A percentile compares a stretch with the other conserved stretches of the same genome.
Conservation (phyloP, 1,140 invertebrate species). For the Listronotus oregonensis region DNA sequence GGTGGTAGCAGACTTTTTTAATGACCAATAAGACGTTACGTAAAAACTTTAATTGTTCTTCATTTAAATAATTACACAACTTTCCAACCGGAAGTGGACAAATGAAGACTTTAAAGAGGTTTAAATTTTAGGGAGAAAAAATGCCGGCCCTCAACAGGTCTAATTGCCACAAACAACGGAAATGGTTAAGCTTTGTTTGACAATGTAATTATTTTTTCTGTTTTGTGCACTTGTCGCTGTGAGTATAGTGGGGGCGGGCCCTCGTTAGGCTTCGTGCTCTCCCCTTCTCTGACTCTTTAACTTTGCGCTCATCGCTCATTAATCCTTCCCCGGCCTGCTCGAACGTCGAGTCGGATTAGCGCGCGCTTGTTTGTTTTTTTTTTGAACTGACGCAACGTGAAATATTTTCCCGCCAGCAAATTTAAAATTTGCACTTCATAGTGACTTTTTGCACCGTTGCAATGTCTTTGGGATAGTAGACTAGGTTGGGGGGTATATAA, state of each 20-base stretch:
- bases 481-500: background rate
- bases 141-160: conserved; percentile 12
- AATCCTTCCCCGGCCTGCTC: too few species aligned
- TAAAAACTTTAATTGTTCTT: too few species aligned
- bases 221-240: conserved; percentile 14
- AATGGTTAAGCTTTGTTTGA: conserved; percentile 23
- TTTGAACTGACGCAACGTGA: background rate
- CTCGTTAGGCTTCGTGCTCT: conserved; percentile 5
- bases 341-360: background rate
- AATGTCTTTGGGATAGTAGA: background rate
- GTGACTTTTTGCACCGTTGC: background rate
- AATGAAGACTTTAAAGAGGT: conserved; percentile 13
- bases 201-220: conserved; percentile 20
- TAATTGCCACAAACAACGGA: conserved; percentile 19
- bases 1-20: too few species aligned
- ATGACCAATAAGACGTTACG: too few species aligned
- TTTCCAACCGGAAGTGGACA: conserved; percentile 4
- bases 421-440: background rate
- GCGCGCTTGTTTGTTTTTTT: conserved; percentile 4
- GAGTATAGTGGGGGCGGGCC: conserved; percentile 8
- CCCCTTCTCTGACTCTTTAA: background rate
- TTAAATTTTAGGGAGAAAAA: conserved; percentile 2
- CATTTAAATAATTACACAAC: background rate
- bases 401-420: background rate
- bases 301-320: too few species aligned